These are phyloP conservation scores for Muntiacus muntjak DNA, from an alignment of 2,113 vertebrate genomes.

Conservation along the genomic window DNA sequence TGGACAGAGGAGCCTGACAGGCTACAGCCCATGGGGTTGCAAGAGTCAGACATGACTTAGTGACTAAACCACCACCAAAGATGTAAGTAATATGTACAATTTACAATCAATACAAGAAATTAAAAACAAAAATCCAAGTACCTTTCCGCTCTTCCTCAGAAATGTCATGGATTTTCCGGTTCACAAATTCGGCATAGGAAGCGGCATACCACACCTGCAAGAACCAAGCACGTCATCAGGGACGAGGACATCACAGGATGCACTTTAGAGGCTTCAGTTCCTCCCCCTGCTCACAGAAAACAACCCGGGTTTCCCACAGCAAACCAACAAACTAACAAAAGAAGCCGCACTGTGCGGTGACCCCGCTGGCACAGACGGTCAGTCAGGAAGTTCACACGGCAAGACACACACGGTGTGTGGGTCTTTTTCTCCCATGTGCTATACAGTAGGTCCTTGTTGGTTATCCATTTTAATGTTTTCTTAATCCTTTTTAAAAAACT, in stretches of 20 bases:
- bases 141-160: slow-evolving; percentile 98
- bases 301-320: neutral
- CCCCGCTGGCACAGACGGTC: neutral
- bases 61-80: neutral
- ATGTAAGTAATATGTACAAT: neutral
- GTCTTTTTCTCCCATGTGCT: neutral
- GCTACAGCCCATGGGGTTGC: neutral
- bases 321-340: neutral
- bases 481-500: slow-evolving; percentile 3
- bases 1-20: neutral
- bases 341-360: neutral
- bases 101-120: neutral
- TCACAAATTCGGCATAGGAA: slow-evolving; percentile 96
- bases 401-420: neutral
- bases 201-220: slow-evolving; percentile 97
- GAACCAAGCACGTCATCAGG: slow-evolving; percentile 1
- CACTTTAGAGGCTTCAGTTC: neutral
- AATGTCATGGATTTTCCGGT: slow-evolving; percentile 95
- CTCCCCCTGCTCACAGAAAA: neutral
- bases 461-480: neutral
- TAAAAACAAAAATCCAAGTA: slow-evolving; percentile 66
- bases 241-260: neutral
- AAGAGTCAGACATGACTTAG: neutral
- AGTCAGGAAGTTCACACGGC: neutral
- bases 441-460: neutral